Evolutionary conservation across 2,113 vertebrate species (phyloP).

Genomic region (Actenoides lindsayi): DNA sequence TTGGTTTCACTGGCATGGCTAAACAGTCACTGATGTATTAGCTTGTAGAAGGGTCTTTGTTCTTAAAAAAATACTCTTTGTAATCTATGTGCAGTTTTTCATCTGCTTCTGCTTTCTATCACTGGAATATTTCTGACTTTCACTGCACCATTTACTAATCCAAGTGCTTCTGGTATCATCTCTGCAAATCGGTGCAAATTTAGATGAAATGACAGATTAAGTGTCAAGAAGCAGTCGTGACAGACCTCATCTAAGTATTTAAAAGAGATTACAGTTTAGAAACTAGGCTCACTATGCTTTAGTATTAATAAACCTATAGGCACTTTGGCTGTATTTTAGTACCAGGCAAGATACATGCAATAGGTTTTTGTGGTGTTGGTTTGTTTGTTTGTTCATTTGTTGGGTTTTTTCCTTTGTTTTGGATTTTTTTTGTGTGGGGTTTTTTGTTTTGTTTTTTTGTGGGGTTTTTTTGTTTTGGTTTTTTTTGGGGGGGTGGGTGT

Average conservation of each 20-base stretch:
- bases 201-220: not conserved
- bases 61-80: not conserved
- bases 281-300: not conserved
- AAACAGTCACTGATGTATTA: not conserved
- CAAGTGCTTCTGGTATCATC: not conserved
- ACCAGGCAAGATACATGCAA: not conserved
- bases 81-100: not conserved
- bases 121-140: not conserved
- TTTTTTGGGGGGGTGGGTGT: too few species aligned
- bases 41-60: not conserved
- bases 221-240: not conserved
- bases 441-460: too few species aligned
- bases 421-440: too few species aligned
- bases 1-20: not conserved
- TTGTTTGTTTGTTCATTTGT: too few species aligned
- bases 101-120: not conserved
- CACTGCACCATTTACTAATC: not conserved
- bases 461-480: too few species aligned
- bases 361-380: not conserved
- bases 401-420: too few species aligned
- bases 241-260: not conserved
- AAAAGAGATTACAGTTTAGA: not conserved
- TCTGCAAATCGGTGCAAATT: not conserved
- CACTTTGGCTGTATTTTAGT: not conserved
- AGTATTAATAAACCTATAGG: not conserved